Evolutionary conservation across 1,140 invertebrate species (phyloP).

Genomic region (Dendroctonus ponderosae): DNA sequence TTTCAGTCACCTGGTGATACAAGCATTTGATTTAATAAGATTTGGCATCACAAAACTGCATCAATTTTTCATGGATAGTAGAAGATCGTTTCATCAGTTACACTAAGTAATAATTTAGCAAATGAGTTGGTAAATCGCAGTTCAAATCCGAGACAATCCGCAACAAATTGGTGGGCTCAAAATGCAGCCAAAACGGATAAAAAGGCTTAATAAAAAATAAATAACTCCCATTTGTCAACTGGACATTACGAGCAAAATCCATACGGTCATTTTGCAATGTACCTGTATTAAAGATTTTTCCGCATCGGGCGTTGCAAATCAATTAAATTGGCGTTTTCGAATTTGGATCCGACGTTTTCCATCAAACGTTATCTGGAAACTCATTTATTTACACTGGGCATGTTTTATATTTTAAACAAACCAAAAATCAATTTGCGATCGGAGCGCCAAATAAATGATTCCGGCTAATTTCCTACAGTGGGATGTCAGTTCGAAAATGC

Average conservation of each 20-base stretch:
- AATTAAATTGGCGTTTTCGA: conserved; percentile 33
- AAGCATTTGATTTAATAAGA: too few species aligned
- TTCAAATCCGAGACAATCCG: background rate
- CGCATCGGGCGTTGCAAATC: conserved; percentile 23
- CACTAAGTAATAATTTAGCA: too few species aligned
- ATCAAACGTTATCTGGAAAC: conserved; percentile 30
- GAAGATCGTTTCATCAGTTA: too few species aligned
- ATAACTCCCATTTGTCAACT: conserved; percentile 26
- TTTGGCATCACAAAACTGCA: too few species aligned
- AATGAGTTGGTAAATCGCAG: too few species aligned
- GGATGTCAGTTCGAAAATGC: background rate
- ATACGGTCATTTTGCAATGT: conserved; percentile 3
- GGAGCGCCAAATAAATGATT: conserved; percentile 6
- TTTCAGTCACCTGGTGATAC: too few species aligned
- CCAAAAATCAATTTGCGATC: conserved; percentile 23
- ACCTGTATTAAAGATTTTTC: conserved; percentile 33
- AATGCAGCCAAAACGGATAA: conserved; percentile 13
- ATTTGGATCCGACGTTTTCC: conserved; percentile 29
- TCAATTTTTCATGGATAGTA: too few species aligned
- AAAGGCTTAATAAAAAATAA: conserved; percentile 18
- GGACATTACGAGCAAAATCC: conserved; percentile 25
- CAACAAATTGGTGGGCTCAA: background rate
- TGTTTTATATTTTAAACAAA: conserved; percentile 30
- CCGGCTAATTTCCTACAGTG: background rate
- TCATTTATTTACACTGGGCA: conserved; percentile 26